Percentiles rank a stretch among this genome's conserved stretches.
Conservation (phyloP, 53 echinoderm and acorn worm species). For the Zoroaster sp. region DNA sequence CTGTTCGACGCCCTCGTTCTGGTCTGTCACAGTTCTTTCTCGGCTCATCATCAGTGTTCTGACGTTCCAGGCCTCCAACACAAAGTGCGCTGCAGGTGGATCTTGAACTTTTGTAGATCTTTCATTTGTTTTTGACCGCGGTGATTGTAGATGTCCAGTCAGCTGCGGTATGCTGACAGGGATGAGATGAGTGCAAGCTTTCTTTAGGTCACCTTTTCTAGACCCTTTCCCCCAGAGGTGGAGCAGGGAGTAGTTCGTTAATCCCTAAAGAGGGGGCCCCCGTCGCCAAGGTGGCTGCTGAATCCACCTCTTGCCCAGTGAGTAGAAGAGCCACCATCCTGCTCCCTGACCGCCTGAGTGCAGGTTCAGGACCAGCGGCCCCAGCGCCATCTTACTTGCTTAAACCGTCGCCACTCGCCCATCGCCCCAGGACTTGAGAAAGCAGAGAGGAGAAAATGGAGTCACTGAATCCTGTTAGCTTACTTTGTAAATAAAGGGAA, state of each 20-base stretch:
- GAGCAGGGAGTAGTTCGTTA: constrained; percentile 21
- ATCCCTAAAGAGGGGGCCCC: background rate
- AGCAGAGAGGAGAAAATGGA: background rate
- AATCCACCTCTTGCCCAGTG: background rate
- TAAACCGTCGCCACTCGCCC: constrained; percentile 3
- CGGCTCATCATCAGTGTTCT: background rate
- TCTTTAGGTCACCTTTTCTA: constrained; percentile 29
- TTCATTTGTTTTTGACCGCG: background rate
- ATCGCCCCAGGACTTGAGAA: background rate
- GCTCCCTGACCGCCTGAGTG: constrained; percentile 27
- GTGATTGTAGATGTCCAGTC: constrained; percentile 21
- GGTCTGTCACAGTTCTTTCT: background rate
- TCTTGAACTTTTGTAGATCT: background rate
- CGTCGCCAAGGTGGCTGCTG: background rate
- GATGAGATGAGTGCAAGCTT: background rate
- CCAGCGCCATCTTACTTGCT: constrained; percentile 16
- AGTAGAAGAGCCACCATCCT: background rate
- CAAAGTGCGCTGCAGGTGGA: background rate
- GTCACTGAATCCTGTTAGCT: constrained; percentile 40
- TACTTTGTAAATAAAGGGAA: too few relatives aligned
- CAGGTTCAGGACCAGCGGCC: constrained; percentile 2
- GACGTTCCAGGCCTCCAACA: constrained; percentile 12
- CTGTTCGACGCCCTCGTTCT: background rate
- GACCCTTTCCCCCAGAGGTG: background rate
- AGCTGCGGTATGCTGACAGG: constrained; percentile 21